Evolutionary conservation across 2,797 vertebrate genomes (phyloP).

Genomic region (Sebastes itinus): DNA sequence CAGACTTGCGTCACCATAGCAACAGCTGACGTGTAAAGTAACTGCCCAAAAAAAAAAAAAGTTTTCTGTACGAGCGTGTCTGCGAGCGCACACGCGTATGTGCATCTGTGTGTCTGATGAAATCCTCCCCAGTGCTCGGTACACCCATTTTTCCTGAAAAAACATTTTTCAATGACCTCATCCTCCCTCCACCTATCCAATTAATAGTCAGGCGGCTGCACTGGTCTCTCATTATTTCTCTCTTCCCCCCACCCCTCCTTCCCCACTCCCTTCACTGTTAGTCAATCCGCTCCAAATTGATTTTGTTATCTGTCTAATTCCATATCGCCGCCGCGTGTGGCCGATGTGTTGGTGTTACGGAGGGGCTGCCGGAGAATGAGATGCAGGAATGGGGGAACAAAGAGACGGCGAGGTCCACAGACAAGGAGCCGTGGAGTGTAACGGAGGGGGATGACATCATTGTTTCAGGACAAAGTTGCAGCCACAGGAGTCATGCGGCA

Average conservation of each 20-base stretch:
- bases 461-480: constrained; percentile 75
- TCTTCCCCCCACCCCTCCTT: not conserved
- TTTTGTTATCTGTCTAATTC: constrained; percentile 65
- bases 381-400: constrained; percentile 62
- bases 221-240: constrained; percentile 39
- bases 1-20: constrained; percentile 81
- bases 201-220: constrained; percentile 47
- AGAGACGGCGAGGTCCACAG: constrained; percentile 58
- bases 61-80: constrained; percentile 66
- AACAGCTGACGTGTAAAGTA: constrained; percentile 86
- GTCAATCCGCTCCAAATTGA: constrained; percentile 64
- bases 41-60: constrained; percentile 77
- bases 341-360: constrained; percentile 29
- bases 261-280: constrained; percentile 10
- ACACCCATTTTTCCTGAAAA: constrained; percentile 56
- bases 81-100: constrained; percentile 42
- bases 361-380: constrained; percentile 53
- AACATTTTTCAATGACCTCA: constrained; percentile 69
- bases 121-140: constrained; percentile 60
- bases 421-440: constrained; percentile 51
- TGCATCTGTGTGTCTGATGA: constrained; percentile 71
- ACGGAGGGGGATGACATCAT: constrained; percentile 76
- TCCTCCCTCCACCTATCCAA: constrained; percentile 66
- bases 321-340: constrained; percentile 49
- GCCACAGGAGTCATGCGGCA: constrained; percentile 52